Conservation (phyloP, 2,113 vertebrate genomes). For the Lepisosteus osseus region DNA sequence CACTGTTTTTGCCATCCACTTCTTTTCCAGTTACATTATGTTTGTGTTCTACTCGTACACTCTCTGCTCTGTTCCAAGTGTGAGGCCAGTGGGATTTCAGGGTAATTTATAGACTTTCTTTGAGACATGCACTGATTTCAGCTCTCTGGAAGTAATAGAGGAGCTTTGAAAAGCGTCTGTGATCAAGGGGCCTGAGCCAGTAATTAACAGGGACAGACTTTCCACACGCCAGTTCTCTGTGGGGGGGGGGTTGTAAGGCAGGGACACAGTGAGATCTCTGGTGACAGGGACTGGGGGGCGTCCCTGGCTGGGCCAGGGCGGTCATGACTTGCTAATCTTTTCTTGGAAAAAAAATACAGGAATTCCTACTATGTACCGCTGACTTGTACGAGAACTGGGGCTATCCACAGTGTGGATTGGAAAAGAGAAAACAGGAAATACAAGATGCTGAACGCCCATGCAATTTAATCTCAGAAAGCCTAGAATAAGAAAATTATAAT, state of each 20-base stretch:
- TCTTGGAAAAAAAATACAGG: neutral
- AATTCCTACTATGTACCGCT: neutral
- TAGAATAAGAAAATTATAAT: no score
- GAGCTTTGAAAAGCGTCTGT: neutral
- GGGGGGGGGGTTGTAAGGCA: neutral
- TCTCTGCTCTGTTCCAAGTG: neutral
- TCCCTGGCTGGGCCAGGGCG: neutral
- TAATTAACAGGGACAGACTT: neutral
- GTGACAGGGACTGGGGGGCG: neutral
- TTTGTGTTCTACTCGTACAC: neutral
- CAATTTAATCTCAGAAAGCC: no score
- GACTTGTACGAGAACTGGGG: neutral
- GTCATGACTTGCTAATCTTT: neutral
- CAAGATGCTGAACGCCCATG: no score
- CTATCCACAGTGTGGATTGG: no score
- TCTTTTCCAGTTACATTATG: neutral
- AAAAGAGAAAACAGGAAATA: no score
- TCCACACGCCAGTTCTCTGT: neutral
- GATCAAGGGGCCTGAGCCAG: neutral
- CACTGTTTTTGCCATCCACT: neutral
- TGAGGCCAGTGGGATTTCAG: neutral
- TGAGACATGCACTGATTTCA: neutral
- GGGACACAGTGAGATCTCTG: neutral
- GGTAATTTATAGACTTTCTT: neutral
- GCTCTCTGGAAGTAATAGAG: neutral